Conservation (phyloP, 2,888 invertebrate species). For the Leptinotarsa peninsularis region DNA sequence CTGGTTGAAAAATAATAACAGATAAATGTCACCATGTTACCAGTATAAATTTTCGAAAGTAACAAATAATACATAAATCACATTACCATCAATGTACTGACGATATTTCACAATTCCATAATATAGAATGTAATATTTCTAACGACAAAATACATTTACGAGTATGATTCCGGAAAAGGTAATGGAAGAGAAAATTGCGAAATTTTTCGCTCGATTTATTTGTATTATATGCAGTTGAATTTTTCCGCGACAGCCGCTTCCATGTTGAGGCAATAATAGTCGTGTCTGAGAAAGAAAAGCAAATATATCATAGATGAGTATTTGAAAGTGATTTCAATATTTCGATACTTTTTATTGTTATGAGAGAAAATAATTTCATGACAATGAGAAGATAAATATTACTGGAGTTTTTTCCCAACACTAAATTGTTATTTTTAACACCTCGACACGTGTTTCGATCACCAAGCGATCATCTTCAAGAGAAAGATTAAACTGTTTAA, state of each 20-base stretch:
- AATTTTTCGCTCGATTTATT: constrained; percentile 51
- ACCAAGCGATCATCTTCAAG: too few species aligned
- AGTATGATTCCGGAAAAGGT: constrained; percentile 42
- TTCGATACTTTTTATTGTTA: too few species aligned
- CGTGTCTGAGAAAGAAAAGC: not conserved
- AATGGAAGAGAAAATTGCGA: constrained; percentile 51
- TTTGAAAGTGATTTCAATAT: too few species aligned
- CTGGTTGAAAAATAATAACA: too few species aligned
- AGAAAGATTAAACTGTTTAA: too few species aligned
- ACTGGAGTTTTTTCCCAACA: too few species aligned
- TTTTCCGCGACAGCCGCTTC: constrained; percentile 32
- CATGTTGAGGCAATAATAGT: not conserved
- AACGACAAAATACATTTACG: constrained; percentile 41
- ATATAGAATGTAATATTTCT: constrained; percentile 40
- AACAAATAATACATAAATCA: not conserved
- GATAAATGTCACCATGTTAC: too few species aligned
- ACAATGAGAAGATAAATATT: too few species aligned
- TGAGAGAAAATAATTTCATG: too few species aligned
- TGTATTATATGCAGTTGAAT: constrained; percentile 45
- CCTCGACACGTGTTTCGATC: too few species aligned
- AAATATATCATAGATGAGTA: not conserved
- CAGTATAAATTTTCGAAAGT: too few species aligned
- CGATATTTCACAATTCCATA: not conserved
- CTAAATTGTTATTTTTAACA: too few species aligned
- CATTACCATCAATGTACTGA: not conserved